phyloP scores from a whole-genome alignment of 2,888 invertebrate genomes.

The Agrotis ipsilon region DNA sequence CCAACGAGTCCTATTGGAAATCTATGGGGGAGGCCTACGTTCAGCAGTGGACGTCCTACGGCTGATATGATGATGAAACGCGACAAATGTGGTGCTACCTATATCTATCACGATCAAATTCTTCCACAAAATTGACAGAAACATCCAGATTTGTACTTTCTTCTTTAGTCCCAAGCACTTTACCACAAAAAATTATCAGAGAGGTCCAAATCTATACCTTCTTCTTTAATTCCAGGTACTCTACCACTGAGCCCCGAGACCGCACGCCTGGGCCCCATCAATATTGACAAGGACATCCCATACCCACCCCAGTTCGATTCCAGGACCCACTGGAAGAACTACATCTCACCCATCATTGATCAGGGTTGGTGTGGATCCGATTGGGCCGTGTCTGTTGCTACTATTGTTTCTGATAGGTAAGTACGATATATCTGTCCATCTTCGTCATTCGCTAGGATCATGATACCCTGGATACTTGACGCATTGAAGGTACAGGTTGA shows the following conservation, averaged over 20 bases:
- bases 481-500: too few species aligned
- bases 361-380: slow-evolving; percentile 97
- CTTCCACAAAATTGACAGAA: not conserved
- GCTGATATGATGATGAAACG: too few species aligned
- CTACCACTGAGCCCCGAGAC: slow-evolving; percentile 88
- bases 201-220: not conserved
- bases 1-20: too few species aligned
- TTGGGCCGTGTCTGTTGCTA: slow-evolving; percentile 97
- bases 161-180: slow-evolving; percentile 83
- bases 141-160: not conserved
- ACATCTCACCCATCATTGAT: slow-evolving; percentile 93
- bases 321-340: slow-evolving; percentile 93
- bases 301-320: slow-evolving; percentile 95
- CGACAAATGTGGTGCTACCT: too few species aligned
- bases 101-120: too few species aligned
- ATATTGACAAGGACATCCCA: slow-evolving; percentile 90
- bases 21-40: too few species aligned
- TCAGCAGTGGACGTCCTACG: too few species aligned
- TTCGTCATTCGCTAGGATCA: too few species aligned
- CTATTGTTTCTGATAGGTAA: slow-evolving; percentile 95
- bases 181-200: slow-evolving; percentile 71
- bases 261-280: slow-evolving; percentile 91
- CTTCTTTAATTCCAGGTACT: slow-evolving; percentile 82
- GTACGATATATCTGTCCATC: not conserved
- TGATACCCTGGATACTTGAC: too few species aligned